Evolutionary conservation across 2,888 invertebrate species (phyloP).

Genomic region (Diarsia mendica): DNA sequence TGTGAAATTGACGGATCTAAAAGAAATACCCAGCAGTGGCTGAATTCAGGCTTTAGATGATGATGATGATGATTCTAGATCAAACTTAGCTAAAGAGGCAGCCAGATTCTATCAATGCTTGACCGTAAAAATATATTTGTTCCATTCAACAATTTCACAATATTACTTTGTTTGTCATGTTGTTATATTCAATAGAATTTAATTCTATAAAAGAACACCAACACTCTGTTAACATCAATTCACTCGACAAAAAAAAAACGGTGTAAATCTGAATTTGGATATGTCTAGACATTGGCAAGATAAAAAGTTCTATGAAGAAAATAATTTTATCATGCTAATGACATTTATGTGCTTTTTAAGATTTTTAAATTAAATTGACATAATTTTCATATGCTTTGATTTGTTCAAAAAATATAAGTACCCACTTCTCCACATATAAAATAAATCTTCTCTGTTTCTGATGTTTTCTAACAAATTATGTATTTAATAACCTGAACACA

Average conservation of each 20-base stretch:
- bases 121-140: not conserved
- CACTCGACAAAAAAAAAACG: constrained; percentile 41
- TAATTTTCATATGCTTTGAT: constrained; percentile 61
- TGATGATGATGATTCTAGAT: not conserved
- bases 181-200: constrained; percentile 53
- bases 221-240: constrained; percentile 24
- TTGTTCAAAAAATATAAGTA: constrained; percentile 15
- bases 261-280: constrained; percentile 41
- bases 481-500: constrained; percentile 35
- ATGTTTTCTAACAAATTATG: constrained; percentile 21
- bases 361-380: not conserved
- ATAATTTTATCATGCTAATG: constrained; percentile 76
- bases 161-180: constrained; percentile 7
- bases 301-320: constrained; percentile 67
- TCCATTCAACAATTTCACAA: not conserved
- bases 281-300: constrained; percentile 56
- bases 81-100: not conserved
- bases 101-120: not conserved
- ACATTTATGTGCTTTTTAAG: constrained; percentile 48
- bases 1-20: constrained; percentile 5
- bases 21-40: too few species aligned
- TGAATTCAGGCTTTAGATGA: too few species aligned
- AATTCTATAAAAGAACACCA: constrained; percentile 37
- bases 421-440: not conserved
- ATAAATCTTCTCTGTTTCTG: not conserved